Base-by-base conservation (phyloP, 2,888 invertebrate genomes). In the Euzophera pinguis region DNA sequence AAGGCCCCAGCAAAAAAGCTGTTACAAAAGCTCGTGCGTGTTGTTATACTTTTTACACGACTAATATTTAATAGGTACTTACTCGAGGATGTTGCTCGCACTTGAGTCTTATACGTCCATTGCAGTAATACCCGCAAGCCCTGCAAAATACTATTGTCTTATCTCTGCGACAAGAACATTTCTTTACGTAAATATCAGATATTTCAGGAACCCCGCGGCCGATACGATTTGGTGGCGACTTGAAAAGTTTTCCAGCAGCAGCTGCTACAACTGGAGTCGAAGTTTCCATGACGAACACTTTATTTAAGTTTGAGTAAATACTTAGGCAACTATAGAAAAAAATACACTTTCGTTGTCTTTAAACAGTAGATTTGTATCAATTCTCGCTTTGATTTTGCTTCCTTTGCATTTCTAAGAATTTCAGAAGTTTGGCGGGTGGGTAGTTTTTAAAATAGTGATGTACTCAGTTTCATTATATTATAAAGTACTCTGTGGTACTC, bases 121-220 rank as follows among this genome's bases (percentile, higher is more conserved):
- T 73, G 55, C 88, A 87, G 60, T 82, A 84, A 58, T 79, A 90
- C 17, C 90, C 90, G 54, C 90, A 90, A 22, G 85, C 74, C 50
- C 88, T 73, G 60, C 90, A 90, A 59, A 88, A 89, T 2, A 89
- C 90, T 10, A 84, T 81, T 0, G 81, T 78, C 65, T 87, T 90
- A 0, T 78, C 79, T 54, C 90, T 70, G 13, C 64, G 59, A 62
- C 90, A 90, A 5, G 84, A 78, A 67, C 90, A 90, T 59, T 72
- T 81, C 42, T 80, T 78, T 0, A 53, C 66, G 52, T 82, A 85
- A 0, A 62, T 54, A 9, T 73, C 65, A 2, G 34, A 67, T 35
- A 88, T 74, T 56, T 74, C 73, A 1, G 90, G 88, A n/a, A 81
- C 64, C 27, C 90, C 90, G 37, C 90, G 82, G 34, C 90, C 90